Evolutionary conservation across 2,888 invertebrate species (phyloP).

Genomic region (Epinotia nisella): DNA sequence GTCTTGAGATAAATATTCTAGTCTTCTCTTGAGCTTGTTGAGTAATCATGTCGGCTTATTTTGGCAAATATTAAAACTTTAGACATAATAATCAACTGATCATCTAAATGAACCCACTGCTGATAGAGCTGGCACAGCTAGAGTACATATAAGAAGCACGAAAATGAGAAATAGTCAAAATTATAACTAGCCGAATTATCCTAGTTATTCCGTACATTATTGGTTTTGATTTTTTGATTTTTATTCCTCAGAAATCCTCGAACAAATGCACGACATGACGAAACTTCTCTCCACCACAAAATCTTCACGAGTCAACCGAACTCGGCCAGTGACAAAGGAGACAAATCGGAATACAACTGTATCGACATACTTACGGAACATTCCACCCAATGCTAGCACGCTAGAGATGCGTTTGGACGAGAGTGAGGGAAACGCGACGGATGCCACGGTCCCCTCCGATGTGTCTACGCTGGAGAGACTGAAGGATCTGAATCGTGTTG

Average conservation of each 20-base stretch:
- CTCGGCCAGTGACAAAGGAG: slow-evolving; percentile 34
- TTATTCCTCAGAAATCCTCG: slow-evolving; percentile 69
- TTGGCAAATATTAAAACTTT: too few species aligned
- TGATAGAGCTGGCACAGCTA: too few species aligned
- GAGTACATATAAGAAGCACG: too few species aligned
- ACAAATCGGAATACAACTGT: slow-evolving; percentile 55
- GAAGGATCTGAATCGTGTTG: slow-evolving; percentile 74
- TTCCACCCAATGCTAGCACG: slow-evolving; percentile 58
- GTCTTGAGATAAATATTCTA: too few species aligned
- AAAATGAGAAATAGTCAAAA: too few species aligned
- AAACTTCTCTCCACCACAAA: slow-evolving; percentile 55
- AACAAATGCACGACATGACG: slow-evolving; percentile 73
- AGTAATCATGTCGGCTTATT: too few species aligned
- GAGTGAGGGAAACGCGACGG: slow-evolving; percentile 50
- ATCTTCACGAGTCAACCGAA: slow-evolving; percentile 46
- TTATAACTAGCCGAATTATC: too few species aligned
- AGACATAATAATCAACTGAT: too few species aligned
- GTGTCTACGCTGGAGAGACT: slow-evolving; percentile 76
- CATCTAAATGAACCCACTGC: too few species aligned
- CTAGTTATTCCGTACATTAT: too few species aligned
- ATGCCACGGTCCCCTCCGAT: slow-evolving; percentile 65
- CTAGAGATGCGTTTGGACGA: slow-evolving; percentile 55
- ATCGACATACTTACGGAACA: slow-evolving; percentile 63
- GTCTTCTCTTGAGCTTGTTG: too few species aligned
- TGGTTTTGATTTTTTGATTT: slow-evolving; percentile 12